These are phyloP conservation scores for Indicator maculatus DNA, from an alignment of 2,113 vertebrate species.

Conservation along the genomic window DNA sequence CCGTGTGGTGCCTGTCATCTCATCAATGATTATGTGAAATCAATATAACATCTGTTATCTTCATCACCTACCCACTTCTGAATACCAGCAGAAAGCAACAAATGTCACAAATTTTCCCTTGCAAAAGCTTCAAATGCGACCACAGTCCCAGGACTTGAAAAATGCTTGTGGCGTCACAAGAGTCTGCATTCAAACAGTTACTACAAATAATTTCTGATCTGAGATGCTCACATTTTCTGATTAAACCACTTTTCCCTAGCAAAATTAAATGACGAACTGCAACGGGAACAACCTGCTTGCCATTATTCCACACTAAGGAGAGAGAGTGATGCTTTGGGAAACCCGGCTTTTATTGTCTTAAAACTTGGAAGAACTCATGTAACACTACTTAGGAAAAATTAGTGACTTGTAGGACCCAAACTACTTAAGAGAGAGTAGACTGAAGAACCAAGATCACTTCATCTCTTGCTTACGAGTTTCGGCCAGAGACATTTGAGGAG, in stretches of 20 bases:
- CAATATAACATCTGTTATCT: conserved; percentile 1
- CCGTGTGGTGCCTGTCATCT: not conserved
- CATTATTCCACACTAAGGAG: not conserved
- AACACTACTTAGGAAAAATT: not conserved
- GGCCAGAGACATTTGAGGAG: not conserved
- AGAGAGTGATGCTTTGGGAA: not conserved
- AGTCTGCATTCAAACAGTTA: not conserved
- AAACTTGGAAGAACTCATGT: not conserved
- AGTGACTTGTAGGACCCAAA: not conserved
- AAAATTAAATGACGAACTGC: not conserved
- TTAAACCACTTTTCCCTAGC: not conserved
- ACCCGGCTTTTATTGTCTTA: not conserved
- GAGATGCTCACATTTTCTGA: not conserved
- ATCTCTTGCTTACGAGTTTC: not conserved
- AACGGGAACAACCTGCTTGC: not conserved
- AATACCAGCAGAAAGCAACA: conserved; percentile 7
- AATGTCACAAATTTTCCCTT: not conserved
- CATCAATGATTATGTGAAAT: not conserved
- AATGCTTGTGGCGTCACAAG: not conserved
- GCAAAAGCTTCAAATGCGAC: not conserved
- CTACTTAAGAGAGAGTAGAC: not conserved
- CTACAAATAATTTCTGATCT: not conserved
- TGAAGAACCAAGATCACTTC: not conserved
- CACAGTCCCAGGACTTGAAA: not conserved
- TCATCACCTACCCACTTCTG: not conserved